A percentile compares a stretch with the other conserved stretches of the same genome.
Conservation (phyloP, 2,113 vertebrate species). For the Panthera tigris region DNA sequence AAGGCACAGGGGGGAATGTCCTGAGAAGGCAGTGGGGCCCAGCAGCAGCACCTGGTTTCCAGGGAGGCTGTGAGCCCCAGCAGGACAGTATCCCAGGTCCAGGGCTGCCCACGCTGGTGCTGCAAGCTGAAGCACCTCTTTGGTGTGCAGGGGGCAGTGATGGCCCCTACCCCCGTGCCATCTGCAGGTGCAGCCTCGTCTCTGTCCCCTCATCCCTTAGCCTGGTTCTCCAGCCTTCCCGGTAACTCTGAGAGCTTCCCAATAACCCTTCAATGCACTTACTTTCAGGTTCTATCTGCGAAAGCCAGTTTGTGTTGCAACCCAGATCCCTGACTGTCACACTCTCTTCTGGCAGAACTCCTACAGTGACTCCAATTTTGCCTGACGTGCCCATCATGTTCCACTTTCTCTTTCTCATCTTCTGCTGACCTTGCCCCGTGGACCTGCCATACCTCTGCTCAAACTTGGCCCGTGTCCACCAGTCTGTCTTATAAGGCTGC, state of each 20-base stretch:
- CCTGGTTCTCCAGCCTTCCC: background rate
- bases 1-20: background rate
- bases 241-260: background rate
- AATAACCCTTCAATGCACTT: background rate
- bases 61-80: background rate
- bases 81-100: background rate
- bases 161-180: background rate
- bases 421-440: background rate
- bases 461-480: background rate
- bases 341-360: background rate
- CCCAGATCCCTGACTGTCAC: background rate
- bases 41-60: background rate
- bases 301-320: background rate
- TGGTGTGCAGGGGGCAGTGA: background rate
- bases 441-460: background rate
- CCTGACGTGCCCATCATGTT: background rate
- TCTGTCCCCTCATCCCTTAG: background rate
- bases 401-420: background rate
- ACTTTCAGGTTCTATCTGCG: slow-evolving; percentile 24
- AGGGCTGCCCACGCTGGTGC: background rate
- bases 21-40: background rate
- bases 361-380: background rate
- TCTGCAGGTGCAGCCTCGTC: background rate
- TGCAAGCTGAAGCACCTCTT: background rate
- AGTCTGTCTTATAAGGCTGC: background rate